Evolutionary conservation across 2,888 invertebrate species (phyloP), one percentile per base, ranked within the genome.

Genomic region (Drosophila monieri): DNA sequence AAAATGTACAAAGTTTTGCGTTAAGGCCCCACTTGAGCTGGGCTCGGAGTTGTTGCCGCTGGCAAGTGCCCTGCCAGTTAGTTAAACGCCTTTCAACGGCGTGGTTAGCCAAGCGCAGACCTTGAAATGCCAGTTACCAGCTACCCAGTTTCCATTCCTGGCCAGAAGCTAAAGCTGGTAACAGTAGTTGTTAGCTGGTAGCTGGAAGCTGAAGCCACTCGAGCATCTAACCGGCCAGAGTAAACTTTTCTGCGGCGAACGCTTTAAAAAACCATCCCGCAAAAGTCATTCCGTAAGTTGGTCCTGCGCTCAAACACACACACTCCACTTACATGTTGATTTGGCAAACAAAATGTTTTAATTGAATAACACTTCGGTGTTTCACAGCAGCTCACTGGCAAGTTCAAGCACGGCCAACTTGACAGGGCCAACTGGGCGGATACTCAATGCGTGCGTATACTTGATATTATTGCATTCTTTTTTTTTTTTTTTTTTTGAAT

Each of bases 81-180:
- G 88, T 80, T 88, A 88, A 85, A 85, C 69, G 88, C 78, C 84
- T 86, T 88, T 86, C 78, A 88, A 88, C 84, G 77, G 78, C 76
- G 72, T 73, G 85, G 85, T 85, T 80, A 78, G 84, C 80, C 83
- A 76, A 70, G 76, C 72, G 69, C 78, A 87, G 87, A 81, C 81
- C 81, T 81, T 81, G 87, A 86, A 81, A 84, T 77, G 70, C 69
- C 55, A 43, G 49, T 57, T 49, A 54, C 68, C 51, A 56, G 35
- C 58, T 12, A 37, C 32, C 39, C 43, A 30, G 23, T 3, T 47
- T 37, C 51, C 47, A 30, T 27, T 37, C 39, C 71, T 52, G 57
- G 62, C 72, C 73, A 62, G 54, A 53, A 76, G 46, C 48, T 25
- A 21, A 35, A 55, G 51, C 37, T 41, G 25, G 27, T 32, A 60